phyloP scores from a whole-genome alignment of 2,888 invertebrate species.

The Andrena haemorrhoa region DNA sequence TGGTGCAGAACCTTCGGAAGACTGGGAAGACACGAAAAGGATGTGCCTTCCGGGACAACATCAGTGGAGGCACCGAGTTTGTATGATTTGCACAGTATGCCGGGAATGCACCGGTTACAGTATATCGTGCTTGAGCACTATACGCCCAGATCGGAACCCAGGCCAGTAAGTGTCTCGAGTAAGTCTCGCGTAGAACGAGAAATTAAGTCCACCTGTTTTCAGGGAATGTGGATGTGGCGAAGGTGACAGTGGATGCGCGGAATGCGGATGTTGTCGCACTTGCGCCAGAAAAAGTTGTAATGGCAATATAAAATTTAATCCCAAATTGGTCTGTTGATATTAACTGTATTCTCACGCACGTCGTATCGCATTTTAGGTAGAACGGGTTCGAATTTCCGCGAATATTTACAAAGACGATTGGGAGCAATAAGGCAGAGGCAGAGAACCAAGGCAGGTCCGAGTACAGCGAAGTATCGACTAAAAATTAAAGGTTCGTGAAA shows the following conservation, averaged over 20 bases:
- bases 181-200: not conserved
- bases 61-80: constrained; percentile 92
- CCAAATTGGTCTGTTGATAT: not conserved
- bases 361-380: constrained; percentile 79
- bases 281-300: constrained; percentile 91
- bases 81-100: constrained; percentile 96
- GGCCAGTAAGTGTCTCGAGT: constrained; percentile 75
- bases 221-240: constrained; percentile 98
- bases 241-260: constrained; percentile 96
- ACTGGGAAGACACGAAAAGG: constrained; percentile 86
- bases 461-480: constrained; percentile 78
- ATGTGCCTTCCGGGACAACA: constrained; percentile 91
- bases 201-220: constrained; percentile 80
- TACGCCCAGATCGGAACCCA: constrained; percentile 90
- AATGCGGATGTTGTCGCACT: constrained; percentile 96
- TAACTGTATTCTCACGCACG: not conserved
- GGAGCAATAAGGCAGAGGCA: constrained; percentile 86
- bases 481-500: constrained; percentile 76
- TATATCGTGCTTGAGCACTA: constrained; percentile 91
- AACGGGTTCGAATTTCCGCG: constrained; percentile 87
- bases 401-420: constrained; percentile 87
- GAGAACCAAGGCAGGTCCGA: constrained; percentile 84
- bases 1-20: constrained; percentile 85
- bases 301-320: constrained; percentile 78
- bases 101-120: constrained; percentile 97